Evolutionary conservation across 2,113 vertebrate species (phyloP).

Genomic region (Telmatochromis sp.): DNA sequence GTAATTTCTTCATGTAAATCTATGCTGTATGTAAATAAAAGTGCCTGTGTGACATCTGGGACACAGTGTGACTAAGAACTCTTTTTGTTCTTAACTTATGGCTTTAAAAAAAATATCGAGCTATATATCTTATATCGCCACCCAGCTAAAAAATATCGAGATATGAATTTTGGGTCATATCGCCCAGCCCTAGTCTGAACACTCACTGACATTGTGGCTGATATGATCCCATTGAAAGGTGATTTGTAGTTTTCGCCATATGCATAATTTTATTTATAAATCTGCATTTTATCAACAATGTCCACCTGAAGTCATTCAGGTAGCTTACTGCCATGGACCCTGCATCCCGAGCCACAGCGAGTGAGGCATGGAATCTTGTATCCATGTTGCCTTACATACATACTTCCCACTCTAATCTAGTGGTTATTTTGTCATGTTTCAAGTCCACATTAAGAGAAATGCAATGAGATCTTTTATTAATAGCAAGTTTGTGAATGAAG

Average conservation of each 20-base stretch:
- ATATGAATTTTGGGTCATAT: too few species aligned
- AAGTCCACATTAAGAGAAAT: background rate
- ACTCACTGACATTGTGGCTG: background rate
- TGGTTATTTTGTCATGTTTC: background rate
- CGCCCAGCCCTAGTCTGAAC: background rate
- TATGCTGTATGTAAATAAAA: too few species aligned
- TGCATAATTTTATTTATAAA: background rate
- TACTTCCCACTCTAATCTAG: background rate
- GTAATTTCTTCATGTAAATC: too few species aligned
- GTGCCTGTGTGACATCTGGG: too few species aligned
- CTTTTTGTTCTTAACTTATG: too few species aligned
- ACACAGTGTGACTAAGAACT: too few species aligned
- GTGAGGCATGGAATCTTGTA: background rate
- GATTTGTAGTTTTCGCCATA: background rate
- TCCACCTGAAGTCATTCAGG: background rate
- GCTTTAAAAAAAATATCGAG: too few species aligned
- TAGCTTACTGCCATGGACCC: background rate
- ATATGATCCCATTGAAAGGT: background rate
- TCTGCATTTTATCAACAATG: background rate
- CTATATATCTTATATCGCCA: too few species aligned
- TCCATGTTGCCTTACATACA: background rate
- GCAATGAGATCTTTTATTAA: background rate
- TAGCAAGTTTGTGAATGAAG: background rate
- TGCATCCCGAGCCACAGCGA: background rate
- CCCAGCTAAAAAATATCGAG: too few species aligned